A percentile compares a stretch with the other conserved stretches of the same genome.
Evolutionary conservation across 1,140 invertebrate genomes (phyloP).

Genomic region (Diprion similis): DNA sequence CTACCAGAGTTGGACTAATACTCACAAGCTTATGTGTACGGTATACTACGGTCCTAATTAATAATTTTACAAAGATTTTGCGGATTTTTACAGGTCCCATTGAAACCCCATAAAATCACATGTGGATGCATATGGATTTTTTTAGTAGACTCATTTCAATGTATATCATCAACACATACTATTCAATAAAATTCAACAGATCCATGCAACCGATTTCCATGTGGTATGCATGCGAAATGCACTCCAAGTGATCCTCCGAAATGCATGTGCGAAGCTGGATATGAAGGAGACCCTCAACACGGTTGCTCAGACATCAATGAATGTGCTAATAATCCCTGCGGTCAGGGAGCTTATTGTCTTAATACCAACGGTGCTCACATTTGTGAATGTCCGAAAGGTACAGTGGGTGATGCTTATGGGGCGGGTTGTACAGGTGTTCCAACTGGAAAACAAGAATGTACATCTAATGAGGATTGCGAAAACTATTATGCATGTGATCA

Average conservation of each 20-base stretch:
- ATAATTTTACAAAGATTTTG: no score
- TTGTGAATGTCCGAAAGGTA: slow-evolving; percentile 83
- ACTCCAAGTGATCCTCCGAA: slow-evolving; percentile 87
- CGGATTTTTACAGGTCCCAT: no score
- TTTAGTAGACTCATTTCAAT: no score
- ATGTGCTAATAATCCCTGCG: slow-evolving; percentile 80
- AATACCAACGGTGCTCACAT: slow-evolving; percentile 85
- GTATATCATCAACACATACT: neutral
- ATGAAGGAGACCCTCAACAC: slow-evolving; percentile 81
- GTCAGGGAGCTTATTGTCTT: slow-evolving; percentile 83
- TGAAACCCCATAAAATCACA: no score
- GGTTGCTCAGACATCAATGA: slow-evolving; percentile 88
- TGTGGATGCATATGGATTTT: no score
- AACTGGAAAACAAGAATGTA: slow-evolving; percentile 68
- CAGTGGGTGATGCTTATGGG: slow-evolving; percentile 83
- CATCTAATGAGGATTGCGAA: slow-evolving; percentile 78
- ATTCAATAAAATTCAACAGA: slow-evolving; percentile 42
- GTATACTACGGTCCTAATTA: no score
- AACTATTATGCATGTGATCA: slow-evolving; percentile 79
- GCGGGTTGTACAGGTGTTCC: slow-evolving; percentile 72
- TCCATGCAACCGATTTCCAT: slow-evolving; percentile 85
- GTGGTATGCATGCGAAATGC: slow-evolving; percentile 92
- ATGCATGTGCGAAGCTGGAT: slow-evolving; percentile 86
- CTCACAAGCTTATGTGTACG: no score
- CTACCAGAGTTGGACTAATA: no score